Evolutionary conservation across 2,888 invertebrate species (phyloP).

Genomic region (Argyresthia albistria): DNA sequence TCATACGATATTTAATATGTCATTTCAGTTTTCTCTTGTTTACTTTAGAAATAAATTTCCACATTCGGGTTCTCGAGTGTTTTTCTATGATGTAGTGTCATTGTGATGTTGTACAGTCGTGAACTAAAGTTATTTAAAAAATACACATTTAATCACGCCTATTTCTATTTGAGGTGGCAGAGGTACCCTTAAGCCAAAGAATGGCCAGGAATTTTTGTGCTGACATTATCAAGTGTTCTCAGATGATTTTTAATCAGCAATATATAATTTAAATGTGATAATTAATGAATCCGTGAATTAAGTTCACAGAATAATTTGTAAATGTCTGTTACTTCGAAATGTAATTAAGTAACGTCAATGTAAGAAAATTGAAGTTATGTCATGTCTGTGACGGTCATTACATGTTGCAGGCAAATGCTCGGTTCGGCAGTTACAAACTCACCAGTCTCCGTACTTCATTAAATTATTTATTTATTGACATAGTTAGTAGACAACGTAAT

Average conservation of each 20-base stretch:
- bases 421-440: not conserved
- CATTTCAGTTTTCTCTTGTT: not conserved
- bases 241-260: too few species aligned
- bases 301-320: too few species aligned
- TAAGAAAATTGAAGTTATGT: conserved; percentile 3
- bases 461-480: too few species aligned
- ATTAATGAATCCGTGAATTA: too few species aligned
- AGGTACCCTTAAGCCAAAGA: too few species aligned
- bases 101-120: not conserved
- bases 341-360: conserved; percentile 1
- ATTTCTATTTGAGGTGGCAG: too few species aligned
- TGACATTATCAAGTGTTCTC: too few species aligned
- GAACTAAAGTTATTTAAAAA: not conserved
- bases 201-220: too few species aligned
- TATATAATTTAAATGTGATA: too few species aligned
- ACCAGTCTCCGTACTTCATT: not conserved
- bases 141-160: too few species aligned
- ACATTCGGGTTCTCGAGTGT: not conserved
- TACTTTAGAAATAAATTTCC: conserved; percentile 2
- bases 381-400: conserved; percentile 2
- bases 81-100: not conserved
- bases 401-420: not conserved
- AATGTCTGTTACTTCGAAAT: not conserved
- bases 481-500: too few species aligned
- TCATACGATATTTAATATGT: not conserved